Conservation (phyloP, 2,797 vertebrate genomes). For the Ceryle rudis region DNA sequence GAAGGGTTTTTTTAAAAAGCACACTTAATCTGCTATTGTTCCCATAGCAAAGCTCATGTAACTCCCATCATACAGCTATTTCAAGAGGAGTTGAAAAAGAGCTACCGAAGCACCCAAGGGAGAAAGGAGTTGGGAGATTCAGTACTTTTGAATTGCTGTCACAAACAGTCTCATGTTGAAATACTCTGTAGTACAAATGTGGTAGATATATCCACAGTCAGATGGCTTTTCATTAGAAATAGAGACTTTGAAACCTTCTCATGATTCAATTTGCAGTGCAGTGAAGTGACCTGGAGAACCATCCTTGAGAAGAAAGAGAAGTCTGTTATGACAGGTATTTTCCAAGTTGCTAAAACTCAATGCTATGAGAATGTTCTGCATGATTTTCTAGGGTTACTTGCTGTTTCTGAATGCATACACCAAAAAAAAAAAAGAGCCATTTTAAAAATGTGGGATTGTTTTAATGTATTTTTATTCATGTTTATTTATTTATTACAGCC, state of each 20-base stretch:
- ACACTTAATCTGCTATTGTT: not conserved
- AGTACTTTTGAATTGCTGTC: constrained; percentile 33
- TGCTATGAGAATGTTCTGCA: not conserved
- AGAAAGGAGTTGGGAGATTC: constrained; percentile 11
- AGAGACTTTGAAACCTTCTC: constrained; percentile 29
- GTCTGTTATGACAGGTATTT: not conserved
- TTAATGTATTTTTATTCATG: not conserved
- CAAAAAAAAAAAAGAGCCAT: not conserved
- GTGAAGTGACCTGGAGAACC: not conserved
- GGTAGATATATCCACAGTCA: constrained; percentile 6
- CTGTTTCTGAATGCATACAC: not conserved
- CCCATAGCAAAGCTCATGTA: not conserved
- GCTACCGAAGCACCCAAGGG: constrained; percentile 14
- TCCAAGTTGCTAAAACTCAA: not conserved
- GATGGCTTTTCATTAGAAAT: constrained; percentile 43
- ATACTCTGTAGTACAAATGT: constrained; percentile 4
- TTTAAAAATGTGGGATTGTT: not conserved
- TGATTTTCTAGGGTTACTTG: not conserved
- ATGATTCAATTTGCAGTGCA: constrained; percentile 7
- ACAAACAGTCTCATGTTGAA: constrained; percentile 42
- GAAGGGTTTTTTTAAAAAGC: not conserved
- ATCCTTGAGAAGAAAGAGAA: not conserved
- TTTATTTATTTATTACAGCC: not conserved
- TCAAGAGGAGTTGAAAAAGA: constrained; percentile 42
- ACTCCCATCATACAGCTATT: not conserved